Evolutionary conservation across 2,888 invertebrate genomes (phyloP).

Genomic region (Bruchidius siliquastri): DNA sequence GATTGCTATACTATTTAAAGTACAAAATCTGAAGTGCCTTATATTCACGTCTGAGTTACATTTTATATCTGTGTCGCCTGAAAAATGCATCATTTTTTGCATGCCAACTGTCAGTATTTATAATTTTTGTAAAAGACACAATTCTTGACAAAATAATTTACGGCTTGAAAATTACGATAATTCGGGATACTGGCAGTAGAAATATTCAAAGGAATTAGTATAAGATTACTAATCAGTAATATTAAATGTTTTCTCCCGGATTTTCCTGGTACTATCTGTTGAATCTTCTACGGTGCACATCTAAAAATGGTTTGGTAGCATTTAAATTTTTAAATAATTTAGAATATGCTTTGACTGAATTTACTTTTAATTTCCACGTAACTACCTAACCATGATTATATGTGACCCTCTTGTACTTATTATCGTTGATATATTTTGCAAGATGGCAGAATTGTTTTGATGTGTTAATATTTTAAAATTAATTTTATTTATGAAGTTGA

Average conservation of each 20-base stretch:
- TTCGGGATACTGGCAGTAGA: background rate
- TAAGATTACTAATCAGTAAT: background rate
- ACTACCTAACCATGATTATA: background rate
- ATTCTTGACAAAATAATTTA: background rate
- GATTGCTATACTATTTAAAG: no score
- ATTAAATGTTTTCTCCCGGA: background rate
- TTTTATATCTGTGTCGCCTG: no score
- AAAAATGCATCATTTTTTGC: background rate
- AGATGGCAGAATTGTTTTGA: conserved; percentile 14
- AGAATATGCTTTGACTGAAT: background rate
- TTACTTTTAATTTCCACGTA: background rate
- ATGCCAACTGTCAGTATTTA: background rate
- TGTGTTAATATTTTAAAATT: conserved; percentile 23
- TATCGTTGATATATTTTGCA: conserved; percentile 11
- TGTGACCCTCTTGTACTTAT: background rate
- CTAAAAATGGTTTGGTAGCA: background rate
- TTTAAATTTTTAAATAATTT: background rate
- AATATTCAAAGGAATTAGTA: no score
- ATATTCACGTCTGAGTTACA: background rate
- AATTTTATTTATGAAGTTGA: conserved; percentile 27
- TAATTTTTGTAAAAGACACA: no score
- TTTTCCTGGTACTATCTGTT: background rate
- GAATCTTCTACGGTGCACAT: background rate
- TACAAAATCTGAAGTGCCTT: no score
- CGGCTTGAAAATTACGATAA: background rate